These are phyloP conservation scores for Enteromius paludinosus DNA, from an alignment of 2,797 vertebrate genomes.

Conservation along the genomic window DNA sequence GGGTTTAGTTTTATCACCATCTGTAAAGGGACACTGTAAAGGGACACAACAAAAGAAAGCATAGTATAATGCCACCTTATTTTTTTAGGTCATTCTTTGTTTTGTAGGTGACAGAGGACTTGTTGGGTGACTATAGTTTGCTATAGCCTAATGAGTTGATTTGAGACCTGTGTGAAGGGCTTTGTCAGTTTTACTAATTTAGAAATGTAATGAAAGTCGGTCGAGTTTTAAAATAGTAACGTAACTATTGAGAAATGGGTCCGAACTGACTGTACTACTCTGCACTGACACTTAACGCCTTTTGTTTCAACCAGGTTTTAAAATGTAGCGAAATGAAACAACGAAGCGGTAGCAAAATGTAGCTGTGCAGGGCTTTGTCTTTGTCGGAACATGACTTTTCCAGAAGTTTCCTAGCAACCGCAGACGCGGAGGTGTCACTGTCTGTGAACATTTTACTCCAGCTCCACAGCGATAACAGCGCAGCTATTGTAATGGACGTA, in stretches of 20 bases:
- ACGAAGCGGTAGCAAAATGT: too few species aligned
- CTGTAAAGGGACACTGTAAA: not conserved
- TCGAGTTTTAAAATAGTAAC: not conserved
- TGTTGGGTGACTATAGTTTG: not conserved
- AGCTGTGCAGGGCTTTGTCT: too few species aligned
- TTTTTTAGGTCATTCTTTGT: not conserved
- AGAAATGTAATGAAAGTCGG: not conserved
- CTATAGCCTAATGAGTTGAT: not conserved
- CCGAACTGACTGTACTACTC: not conserved
- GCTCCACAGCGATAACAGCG: not conserved
- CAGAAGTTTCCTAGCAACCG: conserved; percentile 10
- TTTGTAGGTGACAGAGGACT: not conserved
- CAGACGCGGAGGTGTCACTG: conserved; percentile 8
- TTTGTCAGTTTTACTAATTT: not conserved
- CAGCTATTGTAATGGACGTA: conserved; percentile 63
- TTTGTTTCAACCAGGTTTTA: not conserved
- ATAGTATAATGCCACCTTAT: not conserved
- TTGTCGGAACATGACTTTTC: not conserved
- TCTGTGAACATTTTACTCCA: not conserved
- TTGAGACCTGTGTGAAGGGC: not conserved
- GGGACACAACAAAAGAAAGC: not conserved
- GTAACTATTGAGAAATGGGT: not conserved
- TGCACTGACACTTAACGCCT: not conserved
- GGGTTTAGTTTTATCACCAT: not conserved
- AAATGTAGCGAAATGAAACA: too few species aligned